phyloP scores from a whole-genome alignment of 2,797 vertebrate genomes.

The Carcharodon carcharias region DNA sequence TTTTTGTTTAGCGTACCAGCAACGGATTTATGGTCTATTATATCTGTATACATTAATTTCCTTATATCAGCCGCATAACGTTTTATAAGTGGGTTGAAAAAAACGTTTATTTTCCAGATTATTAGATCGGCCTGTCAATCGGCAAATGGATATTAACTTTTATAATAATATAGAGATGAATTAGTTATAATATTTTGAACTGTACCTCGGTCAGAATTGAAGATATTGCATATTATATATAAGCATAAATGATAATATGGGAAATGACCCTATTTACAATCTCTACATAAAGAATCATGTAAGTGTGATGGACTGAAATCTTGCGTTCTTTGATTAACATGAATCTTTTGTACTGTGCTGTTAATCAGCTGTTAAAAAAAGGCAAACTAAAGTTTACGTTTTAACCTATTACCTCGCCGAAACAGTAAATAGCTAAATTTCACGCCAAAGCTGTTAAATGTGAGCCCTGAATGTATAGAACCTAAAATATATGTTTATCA shows the following conservation, averaged over 20 bases:
- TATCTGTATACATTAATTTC: neutral
- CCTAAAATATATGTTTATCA: neutral
- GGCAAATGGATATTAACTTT: neutral
- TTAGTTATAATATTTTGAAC: neutral
- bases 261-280: neutral
- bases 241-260: neutral
- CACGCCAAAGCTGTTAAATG: neutral
- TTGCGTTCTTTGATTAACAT: neutral
- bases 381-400: neutral
- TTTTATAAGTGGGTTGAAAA: neutral
- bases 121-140: neutral
- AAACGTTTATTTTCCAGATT: neutral
- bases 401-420: neutral
- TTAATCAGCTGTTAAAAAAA: neutral
- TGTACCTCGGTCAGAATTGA: neutral
- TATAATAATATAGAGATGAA: neutral
- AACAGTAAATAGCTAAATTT: neutral
- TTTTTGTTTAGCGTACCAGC: neutral
- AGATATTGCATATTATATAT: neutral
- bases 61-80: neutral
- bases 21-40: neutral
- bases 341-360: neutral
- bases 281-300: neutral
- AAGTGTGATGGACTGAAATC: neutral
- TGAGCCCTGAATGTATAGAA: neutral